Base-by-base conservation (phyloP, 2,888 invertebrate species). In the Phengaris alcon region DNA sequence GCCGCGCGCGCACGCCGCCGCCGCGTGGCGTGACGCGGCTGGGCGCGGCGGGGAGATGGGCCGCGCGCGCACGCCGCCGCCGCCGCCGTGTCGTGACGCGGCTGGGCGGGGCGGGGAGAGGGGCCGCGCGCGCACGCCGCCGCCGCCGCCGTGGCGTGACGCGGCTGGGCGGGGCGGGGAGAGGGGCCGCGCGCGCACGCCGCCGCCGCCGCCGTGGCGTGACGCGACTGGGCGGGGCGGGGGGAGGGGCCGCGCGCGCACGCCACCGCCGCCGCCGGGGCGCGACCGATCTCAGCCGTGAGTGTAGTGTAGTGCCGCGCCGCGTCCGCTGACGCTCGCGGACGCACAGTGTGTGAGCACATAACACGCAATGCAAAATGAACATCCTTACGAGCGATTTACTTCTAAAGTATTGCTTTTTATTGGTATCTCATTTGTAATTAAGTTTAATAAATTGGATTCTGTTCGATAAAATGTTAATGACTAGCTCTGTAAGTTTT, bases 241-340 rank as follows among this genome's bases (percentile, higher is more conserved):
- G 82, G 22, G 22, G 22, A 22, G 22, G 1, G 22, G 22, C 22
- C 22, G 22, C 0, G 22, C 22, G 22, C 22, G 22, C 22, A 22
- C 22, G 22, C 22, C 22, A 22, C 22, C 22, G 22, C 22, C 1
- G 22, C 22, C 22, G 22, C 22, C 77, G 80, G 92, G 91, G 91
- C 91, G 89, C 90, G 91, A 90, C 89, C 87, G 93, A 93, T 93
- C 93, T 93, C 93, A 93, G 81, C 35, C 12, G 64, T 35, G 35
- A 64, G 35, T 64, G 64, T 64, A 64, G 64, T 64, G 64, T 12
- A 12, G 35, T 13, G 35, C 64, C 64, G 64, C 44, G 44, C 64
- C 64, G 64, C 64, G 3, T 0, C 35, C 15, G 15, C 59, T 10
- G 59, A 9, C 59, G 22, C 59, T 6, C 57, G 57, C 15, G n/a